These are phyloP conservation scores for Notodonta dromedarius DNA, from an alignment of 2,888 invertebrate species.

Conservation along the genomic window DNA sequence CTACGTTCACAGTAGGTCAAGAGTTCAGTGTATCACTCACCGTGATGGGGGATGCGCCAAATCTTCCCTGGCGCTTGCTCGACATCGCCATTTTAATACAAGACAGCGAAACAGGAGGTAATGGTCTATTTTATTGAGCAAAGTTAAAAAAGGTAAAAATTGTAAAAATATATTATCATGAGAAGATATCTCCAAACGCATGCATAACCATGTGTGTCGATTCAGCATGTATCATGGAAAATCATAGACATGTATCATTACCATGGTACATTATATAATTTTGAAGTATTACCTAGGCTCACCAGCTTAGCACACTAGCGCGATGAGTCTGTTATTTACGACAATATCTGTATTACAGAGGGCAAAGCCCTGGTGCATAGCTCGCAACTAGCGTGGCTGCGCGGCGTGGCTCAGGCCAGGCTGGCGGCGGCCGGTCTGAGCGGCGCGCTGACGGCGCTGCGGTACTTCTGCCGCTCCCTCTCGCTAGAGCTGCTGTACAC, in stretches of 20 bases:
- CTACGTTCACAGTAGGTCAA: slow-evolving; percentile 96
- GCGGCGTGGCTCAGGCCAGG: slow-evolving; percentile 96
- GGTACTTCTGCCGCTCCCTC: slow-evolving; percentile 97
- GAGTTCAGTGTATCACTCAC: slow-evolving; percentile 98
- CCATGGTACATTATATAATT: too few species aligned
- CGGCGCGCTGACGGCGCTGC: slow-evolving; percentile 86
- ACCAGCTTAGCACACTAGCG: too few species aligned
- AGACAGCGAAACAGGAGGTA: slow-evolving; percentile 97
- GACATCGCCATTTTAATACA: slow-evolving; percentile 98
- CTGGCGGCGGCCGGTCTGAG: slow-evolving; percentile 91
- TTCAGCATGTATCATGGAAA: too few species aligned
- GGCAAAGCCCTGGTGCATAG: slow-evolving; percentile 98
- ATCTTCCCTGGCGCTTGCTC: slow-evolving; percentile 97
- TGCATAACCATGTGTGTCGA: too few species aligned
- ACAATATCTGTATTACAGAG: slow-evolving; percentile 79
- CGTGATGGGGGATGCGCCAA: slow-evolving; percentile 97
- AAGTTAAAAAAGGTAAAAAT: background rate
- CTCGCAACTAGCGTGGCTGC: slow-evolving; percentile 96
- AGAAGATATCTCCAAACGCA: too few species aligned
- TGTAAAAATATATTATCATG: too few species aligned
- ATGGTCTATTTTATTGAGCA: background rate
- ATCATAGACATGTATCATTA: too few species aligned
- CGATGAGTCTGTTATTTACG: too few species aligned
- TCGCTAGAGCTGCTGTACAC: slow-evolving; percentile 96
- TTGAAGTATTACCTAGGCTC: too few species aligned